Evolutionary conservation across 2,888 invertebrate species (phyloP).

Genomic region (Tetranychus piercei): DNA sequence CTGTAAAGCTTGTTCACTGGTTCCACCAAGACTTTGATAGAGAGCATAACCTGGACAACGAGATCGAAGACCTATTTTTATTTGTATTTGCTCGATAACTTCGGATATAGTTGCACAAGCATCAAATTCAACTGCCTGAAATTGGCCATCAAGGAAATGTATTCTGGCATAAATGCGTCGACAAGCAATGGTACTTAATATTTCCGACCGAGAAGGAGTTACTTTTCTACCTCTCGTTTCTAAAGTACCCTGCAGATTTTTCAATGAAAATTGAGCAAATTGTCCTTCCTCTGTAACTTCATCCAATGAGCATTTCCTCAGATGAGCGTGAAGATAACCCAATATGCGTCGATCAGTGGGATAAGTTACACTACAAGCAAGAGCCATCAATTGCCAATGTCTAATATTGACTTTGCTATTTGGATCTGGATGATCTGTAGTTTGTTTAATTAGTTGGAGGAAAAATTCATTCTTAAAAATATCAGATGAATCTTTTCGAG

Average conservation of each 20-base stretch:
- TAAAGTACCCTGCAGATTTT: conserved; percentile 40
- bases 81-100: conserved; percentile 37
- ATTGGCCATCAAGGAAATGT: conserved; percentile 80
- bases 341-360: conserved; percentile 69
- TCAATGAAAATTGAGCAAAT: conserved; percentile 77
- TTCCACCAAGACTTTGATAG: conserved; percentile 65
- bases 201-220: conserved; percentile 78
- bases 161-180: conserved; percentile 76
- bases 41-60: conserved; percentile 72
- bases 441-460: conserved; percentile 77
- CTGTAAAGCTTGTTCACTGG: conserved; percentile 55
- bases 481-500: conserved; percentile 51
- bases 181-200: conserved; percentile 66
- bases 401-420: conserved; percentile 65
- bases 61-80: conserved; percentile 66
- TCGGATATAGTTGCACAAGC: conserved; percentile 78
- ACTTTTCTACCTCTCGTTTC: conserved; percentile 55
- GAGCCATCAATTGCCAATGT: conserved; percentile 73
- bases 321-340: conserved; percentile 67
- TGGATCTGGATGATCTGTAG: conserved; percentile 55
- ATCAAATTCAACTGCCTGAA: conserved; percentile 83
- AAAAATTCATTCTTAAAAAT: conserved; percentile 70
- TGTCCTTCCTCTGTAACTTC: conserved; percentile 80
- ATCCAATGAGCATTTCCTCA: conserved; percentile 69
- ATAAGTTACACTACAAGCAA: conserved; percentile 60